A percentile compares a stretch with the other conserved stretches of the same genome.
Conservation (phyloP, 2,888 invertebrate species). For the Dolichomitus sp. region DNA sequence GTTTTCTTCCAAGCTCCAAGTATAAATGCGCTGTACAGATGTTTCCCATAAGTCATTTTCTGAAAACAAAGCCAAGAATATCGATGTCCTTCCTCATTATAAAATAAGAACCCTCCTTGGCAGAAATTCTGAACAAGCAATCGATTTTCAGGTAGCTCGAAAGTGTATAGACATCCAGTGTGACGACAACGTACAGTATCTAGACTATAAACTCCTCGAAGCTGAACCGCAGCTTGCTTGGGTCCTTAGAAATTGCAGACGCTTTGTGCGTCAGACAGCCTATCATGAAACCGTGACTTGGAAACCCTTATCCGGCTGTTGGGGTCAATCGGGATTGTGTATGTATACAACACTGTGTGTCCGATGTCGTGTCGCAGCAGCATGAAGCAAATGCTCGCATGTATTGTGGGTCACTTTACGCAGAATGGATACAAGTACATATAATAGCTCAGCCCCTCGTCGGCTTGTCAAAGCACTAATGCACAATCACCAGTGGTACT, state of each 20-base stretch:
- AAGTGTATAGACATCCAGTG: neutral
- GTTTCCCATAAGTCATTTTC: constrained; percentile 5
- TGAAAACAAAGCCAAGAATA: constrained; percentile 9
- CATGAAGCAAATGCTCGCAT: constrained; percentile 34
- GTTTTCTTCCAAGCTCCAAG: neutral
- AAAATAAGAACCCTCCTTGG: neutral
- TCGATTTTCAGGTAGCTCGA: neutral
- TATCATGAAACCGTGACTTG: constrained; percentile 52
- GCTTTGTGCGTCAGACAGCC: constrained; percentile 64
- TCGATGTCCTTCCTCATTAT: constrained; percentile 1
- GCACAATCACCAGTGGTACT: constrained; percentile 21
- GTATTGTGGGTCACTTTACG: constrained; percentile 31
- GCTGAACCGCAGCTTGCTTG: constrained; percentile 45
- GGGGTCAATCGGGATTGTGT: constrained; percentile 45
- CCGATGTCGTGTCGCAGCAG: neutral
- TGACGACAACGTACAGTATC: neutral
- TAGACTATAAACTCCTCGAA: neutral
- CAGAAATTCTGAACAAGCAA: neutral
- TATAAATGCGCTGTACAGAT: neutral
- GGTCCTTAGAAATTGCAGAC: constrained; percentile 64
- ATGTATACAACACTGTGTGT: neutral
- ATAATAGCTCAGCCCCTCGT: constrained; percentile 12
- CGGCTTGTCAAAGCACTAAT: constrained; percentile 34
- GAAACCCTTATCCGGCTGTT: constrained; percentile 45
- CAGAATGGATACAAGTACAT: constrained; percentile 33